Evolutionary conservation across 2,888 invertebrate genomes (phyloP), one percentile per base, ranked within the genome.

Genomic region (Eutolmus rufibarbis): DNA sequence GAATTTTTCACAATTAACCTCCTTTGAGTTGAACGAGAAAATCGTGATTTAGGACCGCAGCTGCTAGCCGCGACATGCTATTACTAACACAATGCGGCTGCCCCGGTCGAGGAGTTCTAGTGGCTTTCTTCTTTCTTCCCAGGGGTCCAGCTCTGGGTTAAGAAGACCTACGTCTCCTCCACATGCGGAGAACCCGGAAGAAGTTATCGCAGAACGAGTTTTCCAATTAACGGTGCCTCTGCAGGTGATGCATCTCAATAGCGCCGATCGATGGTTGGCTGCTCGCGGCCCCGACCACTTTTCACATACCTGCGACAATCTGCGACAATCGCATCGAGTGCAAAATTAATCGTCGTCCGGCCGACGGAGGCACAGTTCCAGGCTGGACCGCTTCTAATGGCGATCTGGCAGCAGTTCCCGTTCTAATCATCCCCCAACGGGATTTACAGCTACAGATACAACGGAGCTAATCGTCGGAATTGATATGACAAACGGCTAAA

Each of bases 121-220:
- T 16, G 43, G 16, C 14, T 79, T 79, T n/a, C 51, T 51, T 43
- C 23, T 78, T 79, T 51, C 79, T 51, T 78, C 31, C n/a, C 79
- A 51, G 79, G 79, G 51, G 79, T 79, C 28, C 79, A 51, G 3
- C 9, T 28, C 28, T 28, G 19, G 79, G 79, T 79, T 79, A 79
- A 79, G 79, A 79, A 51, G 31, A 51, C 0, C 14, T 12, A 3
- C n/a, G 16, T n/a, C 46, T 78, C 43, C 78, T 40, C 46, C 43
- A 23, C 23, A 78, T 23, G 14, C 16, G 28, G n/a, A 56, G 40
- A 8, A 79, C 79, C 79, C 79, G 79, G 79, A 79, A 79, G 51
- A 79, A 28, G 23, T 51, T 79, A 56, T 51, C n/a, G 16, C 51
- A 79, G n/a, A 79, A 79, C 79, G 51, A 51, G 79, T 79, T 79